Conservation (phyloP, 2,888 invertebrate species). For the Ennomos quercinarius region DNA sequence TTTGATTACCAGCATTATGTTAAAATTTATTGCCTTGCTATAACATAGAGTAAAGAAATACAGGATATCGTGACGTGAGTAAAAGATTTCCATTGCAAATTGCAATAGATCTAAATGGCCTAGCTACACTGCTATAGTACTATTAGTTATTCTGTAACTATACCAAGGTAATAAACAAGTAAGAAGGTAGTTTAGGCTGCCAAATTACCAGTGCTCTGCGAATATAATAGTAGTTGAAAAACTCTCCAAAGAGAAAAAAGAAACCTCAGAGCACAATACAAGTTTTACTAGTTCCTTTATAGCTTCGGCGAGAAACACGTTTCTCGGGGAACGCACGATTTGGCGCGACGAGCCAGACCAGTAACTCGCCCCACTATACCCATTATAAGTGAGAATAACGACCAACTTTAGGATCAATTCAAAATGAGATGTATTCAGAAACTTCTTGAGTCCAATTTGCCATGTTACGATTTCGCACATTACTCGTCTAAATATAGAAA, state of each 20-base stretch:
- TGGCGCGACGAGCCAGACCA: constrained; percentile 57
- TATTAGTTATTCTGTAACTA: too few relatives aligned
- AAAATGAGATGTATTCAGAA: constrained; percentile 59
- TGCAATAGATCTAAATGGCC: too few relatives aligned
- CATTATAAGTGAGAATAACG: constrained; percentile 59
- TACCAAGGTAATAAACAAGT: too few relatives aligned
- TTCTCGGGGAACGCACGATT: constrained; percentile 71
- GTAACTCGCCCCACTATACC: constrained; percentile 48
- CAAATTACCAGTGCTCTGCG: constrained; percentile 38
- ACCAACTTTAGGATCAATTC: constrained; percentile 46
- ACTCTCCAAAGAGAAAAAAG: constrained; percentile 54
- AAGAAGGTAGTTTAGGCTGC: background rate
- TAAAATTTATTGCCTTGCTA: too few relatives aligned
- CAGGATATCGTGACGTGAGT: too few relatives aligned
- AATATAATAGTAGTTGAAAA: constrained; percentile 49
- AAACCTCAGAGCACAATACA: constrained; percentile 60
- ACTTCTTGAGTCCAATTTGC: constrained; percentile 60
- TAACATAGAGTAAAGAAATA: too few relatives aligned
- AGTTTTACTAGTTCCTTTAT: constrained; percentile 76
- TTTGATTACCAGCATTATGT: too few relatives aligned
- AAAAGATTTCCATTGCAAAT: too few relatives aligned
- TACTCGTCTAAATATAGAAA: constrained; percentile 61
- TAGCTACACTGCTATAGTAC: too few relatives aligned
- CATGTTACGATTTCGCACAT: constrained; percentile 53
- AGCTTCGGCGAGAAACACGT: constrained; percentile 71